These are phyloP conservation scores for Alaudala cheleensis DNA, from an alignment of 2,113 vertebrate species.

Conservation along the genomic window DNA sequence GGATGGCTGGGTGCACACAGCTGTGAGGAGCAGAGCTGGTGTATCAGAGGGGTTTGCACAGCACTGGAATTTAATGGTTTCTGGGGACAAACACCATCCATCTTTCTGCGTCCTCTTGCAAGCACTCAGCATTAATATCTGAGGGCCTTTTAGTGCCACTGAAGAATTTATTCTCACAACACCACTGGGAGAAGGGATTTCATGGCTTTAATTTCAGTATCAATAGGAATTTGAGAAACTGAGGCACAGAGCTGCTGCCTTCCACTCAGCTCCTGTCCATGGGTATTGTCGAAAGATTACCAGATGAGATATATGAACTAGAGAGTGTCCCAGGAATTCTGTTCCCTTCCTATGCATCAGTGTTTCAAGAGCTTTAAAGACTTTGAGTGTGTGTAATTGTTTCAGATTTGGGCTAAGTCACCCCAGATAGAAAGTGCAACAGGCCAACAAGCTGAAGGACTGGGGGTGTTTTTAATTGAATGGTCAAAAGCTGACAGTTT, in stretches of 20 bases:
- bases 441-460: neutral
- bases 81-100: neutral
- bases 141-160: slow-evolving; percentile 11
- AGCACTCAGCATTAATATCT: slow-evolving; percentile 26
- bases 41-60: neutral
- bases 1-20: neutral
- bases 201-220: slow-evolving; percentile 13
- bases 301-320: neutral
- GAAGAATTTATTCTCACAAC: slow-evolving; percentile 28
- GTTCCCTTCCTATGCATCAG: neutral
- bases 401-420: neutral
- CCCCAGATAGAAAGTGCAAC: neutral
- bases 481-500: neutral
- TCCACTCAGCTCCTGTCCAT: neutral
- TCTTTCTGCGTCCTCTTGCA: neutral
- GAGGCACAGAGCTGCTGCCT: neutral
- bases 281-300: neutral
- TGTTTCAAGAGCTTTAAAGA: neutral
- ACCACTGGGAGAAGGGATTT: slow-evolving; percentile 19
- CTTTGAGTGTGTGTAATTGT: neutral
- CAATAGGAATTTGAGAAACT: slow-evolving; percentile 2
- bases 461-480: neutral
- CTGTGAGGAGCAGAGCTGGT: neutral
- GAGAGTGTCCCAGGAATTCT: neutral
- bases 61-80: neutral